Evolutionary conservation across 2,113 vertebrate genomes (phyloP), one percentile per base, ranked within the genome.

Genomic region (Gulo gulo): DNA sequence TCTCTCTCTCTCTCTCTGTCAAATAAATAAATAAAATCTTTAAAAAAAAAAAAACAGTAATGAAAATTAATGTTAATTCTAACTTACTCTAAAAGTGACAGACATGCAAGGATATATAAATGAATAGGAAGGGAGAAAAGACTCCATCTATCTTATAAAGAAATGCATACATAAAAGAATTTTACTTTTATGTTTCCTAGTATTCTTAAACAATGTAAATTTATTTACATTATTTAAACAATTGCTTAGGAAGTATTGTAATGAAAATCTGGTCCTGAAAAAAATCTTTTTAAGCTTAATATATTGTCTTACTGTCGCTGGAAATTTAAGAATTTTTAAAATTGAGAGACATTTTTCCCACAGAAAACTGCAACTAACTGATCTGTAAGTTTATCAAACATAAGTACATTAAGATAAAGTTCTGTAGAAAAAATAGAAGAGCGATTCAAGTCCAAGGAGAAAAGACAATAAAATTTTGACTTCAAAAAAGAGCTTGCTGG

Each of bases 251-350:
- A 81, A 83, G 42, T 80, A 76, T 3, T 84, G 0, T 59, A 96
- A 63, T 73, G 34, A 82, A 52, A 95, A 88, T 88, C 20, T 34
- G 24, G 42, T 78, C 20, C 50, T 87, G n/a, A 76, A 52, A 71
- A 84, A 45, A 95, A 47, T 45, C 6, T 76, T 84, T 86, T 42
- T 65, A 92, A 73, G 45, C 21, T 94, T 96, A 67, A 63, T 76
- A 71, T 61, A 71, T 0, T 88, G 39, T 23, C 20, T 79, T 88
- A 91, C 0, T 80, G 31, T 96, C 6, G 80, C 6, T 42, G 20
- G 18, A 87, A 94, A 88, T 95, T 80, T 29, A 97, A 93, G 11
- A 88, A 71, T 76, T 94, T 91, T 88, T 45, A 63, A 52, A 52
- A 71, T 61, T n/a, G 8, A 50, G 67, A 65, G 57, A 63, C 7